Percentiles rank a stretch among this genome's conserved stretches.
Conservation (phyloP, 2,797 vertebrate species). For the Enteromius afrohamiltoni region DNA sequence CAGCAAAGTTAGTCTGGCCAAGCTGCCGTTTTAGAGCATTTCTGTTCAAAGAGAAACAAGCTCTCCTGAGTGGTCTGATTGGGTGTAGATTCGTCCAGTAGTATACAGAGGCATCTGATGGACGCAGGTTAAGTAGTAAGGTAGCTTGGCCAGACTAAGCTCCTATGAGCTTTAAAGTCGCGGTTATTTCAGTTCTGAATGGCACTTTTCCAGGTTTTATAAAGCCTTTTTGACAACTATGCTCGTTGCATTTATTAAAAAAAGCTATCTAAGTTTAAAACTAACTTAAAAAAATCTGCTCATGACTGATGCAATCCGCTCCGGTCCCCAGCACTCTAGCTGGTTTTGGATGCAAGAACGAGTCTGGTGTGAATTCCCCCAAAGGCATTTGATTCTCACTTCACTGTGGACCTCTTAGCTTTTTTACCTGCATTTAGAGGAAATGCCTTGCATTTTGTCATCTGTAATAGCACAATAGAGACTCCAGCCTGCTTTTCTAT, state of each 20-base stretch:
- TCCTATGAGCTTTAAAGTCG: no score
- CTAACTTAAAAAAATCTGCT: neutral
- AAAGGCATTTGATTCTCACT: neutral
- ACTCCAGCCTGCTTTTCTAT: constrained; percentile 36
- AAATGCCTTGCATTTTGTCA: constrained; percentile 6
- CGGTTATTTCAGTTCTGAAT: neutral
- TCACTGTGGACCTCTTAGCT: neutral
- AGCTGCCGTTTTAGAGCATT: no score
- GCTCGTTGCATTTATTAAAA: neutral
- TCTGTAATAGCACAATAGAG: constrained; percentile 7
- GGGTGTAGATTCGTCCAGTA: no score
- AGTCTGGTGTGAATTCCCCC: neutral
- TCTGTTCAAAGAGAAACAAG: no score
- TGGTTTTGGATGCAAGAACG: neutral
- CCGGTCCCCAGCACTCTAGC: neutral
- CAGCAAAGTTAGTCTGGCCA: no score
- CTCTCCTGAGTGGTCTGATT: no score
- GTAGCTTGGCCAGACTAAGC: no score
- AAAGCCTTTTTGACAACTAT: neutral
- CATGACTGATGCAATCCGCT: neutral
- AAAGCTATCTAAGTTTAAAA: neutral
- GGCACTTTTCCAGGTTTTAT: neutral
- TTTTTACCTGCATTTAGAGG: constrained; percentile 20
- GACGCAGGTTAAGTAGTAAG: no score
- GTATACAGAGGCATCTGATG: no score